Evolutionary conservation across 2,113 vertebrate genomes (phyloP), one percentile per base, ranked within the genome.

Genomic region (Hippocampus abdominalis): DNA sequence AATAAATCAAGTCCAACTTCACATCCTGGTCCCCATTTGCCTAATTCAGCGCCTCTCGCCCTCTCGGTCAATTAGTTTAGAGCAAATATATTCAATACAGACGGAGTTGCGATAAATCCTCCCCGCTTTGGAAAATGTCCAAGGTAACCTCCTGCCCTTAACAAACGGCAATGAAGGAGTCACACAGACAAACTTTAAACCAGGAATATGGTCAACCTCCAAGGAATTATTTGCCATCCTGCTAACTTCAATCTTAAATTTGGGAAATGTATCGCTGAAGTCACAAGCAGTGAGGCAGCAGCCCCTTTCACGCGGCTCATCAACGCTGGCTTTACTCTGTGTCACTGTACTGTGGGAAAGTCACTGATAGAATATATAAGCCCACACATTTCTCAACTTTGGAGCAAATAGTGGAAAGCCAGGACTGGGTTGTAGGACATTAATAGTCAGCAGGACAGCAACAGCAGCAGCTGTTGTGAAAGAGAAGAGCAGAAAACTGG

Each of bases 1-100:
- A 93, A 92, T 93, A 93, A 93, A 93, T 93, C 91, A 93, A 92
- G 89, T 93, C 90, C 87, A 92, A 89, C 91, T 91, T 92, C 91
- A 89, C 90, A 91, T 92, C 86, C 86, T 82, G 81, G 78, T 85
- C 87, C 89, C 57, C 86, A 90, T 91, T 91, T 91, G 88, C 89
- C 88, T 91, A 93, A 92, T 92, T 92, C 91, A 90, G 87, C 79
- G 77, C 88, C 78, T 85, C 91, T 90, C 84, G 86, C 91, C 88
- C 84, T 91, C 89, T 88, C 78, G 89, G 92, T 92, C 90, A 92
- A 92, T 92, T 92, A 92, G 92, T 92, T 92, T 92, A 90, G 87
- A 91, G 89, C 83, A 79, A 92, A 91, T 89, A 92, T 90, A 91
- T 92, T 92, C 88, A 92, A 90, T 88, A 91, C 83, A 78, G 86